Conservation (phyloP, 2,113 vertebrate species). For the Tringa solitaria region DNA sequence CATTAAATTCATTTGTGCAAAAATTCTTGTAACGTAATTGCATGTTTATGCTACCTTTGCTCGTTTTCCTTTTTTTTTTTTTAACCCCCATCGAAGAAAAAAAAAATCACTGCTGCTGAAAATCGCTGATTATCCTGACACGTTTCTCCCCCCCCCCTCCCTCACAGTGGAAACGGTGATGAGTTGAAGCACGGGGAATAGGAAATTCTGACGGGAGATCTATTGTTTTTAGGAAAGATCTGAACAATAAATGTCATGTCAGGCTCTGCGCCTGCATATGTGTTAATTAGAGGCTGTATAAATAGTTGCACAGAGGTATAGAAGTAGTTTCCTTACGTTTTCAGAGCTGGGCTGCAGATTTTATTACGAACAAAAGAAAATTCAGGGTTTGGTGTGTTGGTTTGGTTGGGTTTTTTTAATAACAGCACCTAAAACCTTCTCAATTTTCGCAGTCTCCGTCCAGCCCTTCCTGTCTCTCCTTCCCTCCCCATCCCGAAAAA, state of each 20-base stretch:
- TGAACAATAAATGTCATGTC: constrained; percentile 16
- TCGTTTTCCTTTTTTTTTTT: not conserved
- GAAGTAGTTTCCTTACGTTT: not conserved
- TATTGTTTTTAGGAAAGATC: constrained; percentile 20
- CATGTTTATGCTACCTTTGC: constrained; percentile 5
- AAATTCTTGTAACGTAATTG: not conserved
- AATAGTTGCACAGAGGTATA: not conserved
- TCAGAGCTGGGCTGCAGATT: not conserved
- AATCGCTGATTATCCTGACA: constrained; percentile 19
- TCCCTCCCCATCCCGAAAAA: not conserved
- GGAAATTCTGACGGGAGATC: constrained; percentile 38
- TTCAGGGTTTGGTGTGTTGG: not conserved
- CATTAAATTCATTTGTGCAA: constrained; percentile 52
- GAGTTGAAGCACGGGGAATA: not conserved
- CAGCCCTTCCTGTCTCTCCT: not conserved
- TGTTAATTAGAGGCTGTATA: constrained; percentile 22
- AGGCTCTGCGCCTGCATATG: not conserved
- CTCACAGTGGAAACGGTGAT: constrained; percentile 6
- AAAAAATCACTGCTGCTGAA: not conserved
- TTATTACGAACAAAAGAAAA: constrained; percentile 12
- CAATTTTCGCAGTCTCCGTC: not conserved
- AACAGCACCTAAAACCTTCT: not conserved
- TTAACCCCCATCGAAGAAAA: not conserved
- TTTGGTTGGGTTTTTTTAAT: not conserved
- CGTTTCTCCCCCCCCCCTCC: not conserved